Percentiles rank a stretch among this genome's conserved stretches.
These are phyloP conservation scores for Venusia cambrica DNA, from an alignment of 2,888 invertebrate genomes.

Conservation along the genomic window DNA sequence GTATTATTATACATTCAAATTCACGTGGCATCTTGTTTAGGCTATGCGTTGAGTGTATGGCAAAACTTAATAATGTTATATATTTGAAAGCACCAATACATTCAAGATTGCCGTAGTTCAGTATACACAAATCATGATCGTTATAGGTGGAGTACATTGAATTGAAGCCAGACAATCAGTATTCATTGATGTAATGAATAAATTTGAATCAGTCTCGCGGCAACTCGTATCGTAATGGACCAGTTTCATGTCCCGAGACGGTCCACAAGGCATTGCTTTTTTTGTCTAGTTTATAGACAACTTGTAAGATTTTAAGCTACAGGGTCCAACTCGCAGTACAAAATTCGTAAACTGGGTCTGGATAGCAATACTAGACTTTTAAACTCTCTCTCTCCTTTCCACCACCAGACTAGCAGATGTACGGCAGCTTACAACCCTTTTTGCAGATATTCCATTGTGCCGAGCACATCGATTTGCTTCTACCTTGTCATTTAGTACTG, in stretches of 20 bases:
- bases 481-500: too few species aligned
- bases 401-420: too few species aligned
- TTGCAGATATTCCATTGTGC: too few species aligned
- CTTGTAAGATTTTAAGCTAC: not conserved
- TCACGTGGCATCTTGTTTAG: too few species aligned
- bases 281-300: conserved; percentile 4
- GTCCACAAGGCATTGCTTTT: conserved; percentile 23
- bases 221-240: conserved; percentile 25
- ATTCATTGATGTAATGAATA: conserved; percentile 42
- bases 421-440: too few species aligned
- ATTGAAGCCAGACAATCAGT: conserved; percentile 38
- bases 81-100: not conserved
- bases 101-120: not conserved
- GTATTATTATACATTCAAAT: too few species aligned
- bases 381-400: too few species aligned
- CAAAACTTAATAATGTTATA: not conserved
- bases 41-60: not conserved
- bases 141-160: conserved; percentile 28
- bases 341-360: too few species aligned
- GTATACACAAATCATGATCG: too few species aligned
- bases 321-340: too few species aligned
- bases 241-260: conserved; percentile 23
- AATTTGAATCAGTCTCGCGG: conserved; percentile 35
- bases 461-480: too few species aligned
- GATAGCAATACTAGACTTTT: too few species aligned